These are phyloP conservation scores for Pipistrellus pipistrellus DNA, from an alignment of 2,797 vertebrate genomes.

Conservation along the genomic window DNA sequence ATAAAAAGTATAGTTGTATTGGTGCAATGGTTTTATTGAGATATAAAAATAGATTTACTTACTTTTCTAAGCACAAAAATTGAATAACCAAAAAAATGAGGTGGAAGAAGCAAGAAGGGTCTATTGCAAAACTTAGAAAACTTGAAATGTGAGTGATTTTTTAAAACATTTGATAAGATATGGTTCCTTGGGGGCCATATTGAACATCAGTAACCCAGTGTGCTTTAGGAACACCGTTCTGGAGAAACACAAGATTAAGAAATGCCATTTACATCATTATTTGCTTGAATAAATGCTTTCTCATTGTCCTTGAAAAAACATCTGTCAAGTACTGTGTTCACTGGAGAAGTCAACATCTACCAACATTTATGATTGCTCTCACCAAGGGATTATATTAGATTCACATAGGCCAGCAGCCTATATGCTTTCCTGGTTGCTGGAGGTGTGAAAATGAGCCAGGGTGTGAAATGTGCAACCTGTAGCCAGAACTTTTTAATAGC, in stretches of 20 bases:
- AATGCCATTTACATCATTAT: not conserved
- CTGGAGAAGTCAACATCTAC: not conserved
- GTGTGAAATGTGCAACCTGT: conserved; percentile 40
- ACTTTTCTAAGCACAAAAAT: not conserved
- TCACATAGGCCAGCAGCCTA: not conserved
- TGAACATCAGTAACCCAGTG: not conserved
- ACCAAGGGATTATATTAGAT: conserved; percentile 47
- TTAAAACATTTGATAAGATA: not conserved
- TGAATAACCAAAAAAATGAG: conserved; percentile 7
- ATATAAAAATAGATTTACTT: not conserved
- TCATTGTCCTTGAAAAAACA: not conserved
- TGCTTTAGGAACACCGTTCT: not conserved
- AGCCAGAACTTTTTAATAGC: not conserved
- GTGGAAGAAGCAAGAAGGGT: not conserved
- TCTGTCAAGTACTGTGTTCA: not conserved
- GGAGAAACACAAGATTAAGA: not conserved
- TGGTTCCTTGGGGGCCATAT: not conserved
- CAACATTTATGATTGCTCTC: conserved; percentile 24
- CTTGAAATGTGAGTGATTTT: not conserved
- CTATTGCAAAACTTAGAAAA: conserved; percentile 25
- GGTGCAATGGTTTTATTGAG: not conserved
- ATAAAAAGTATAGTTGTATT: not conserved
- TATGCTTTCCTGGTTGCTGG: conserved; percentile 45
- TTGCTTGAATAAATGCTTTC: conserved; percentile 28
- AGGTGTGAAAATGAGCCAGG: conserved; percentile 40